Evolutionary conservation across 2,113 vertebrate genomes (phyloP).

Genomic region (Noturus placidus): DNA sequence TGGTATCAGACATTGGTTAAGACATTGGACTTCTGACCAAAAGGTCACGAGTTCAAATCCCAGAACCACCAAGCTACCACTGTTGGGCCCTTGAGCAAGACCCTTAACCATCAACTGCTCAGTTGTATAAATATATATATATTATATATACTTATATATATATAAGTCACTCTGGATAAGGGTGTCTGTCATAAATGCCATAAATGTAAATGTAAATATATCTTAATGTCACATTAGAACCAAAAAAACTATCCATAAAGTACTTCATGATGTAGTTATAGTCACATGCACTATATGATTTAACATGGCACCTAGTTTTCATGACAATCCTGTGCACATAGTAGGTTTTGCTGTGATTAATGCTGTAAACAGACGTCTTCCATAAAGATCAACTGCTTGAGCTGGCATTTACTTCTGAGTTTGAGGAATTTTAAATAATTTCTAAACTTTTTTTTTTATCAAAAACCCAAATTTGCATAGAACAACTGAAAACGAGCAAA

Average conservation of each 20-base stretch:
- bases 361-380: background rate
- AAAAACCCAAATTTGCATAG: background rate
- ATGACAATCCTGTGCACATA: background rate
- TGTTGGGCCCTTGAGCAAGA: too few relatives aligned
- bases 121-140: background rate
- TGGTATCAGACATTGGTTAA: too few relatives aligned
- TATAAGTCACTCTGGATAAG: too few relatives aligned
- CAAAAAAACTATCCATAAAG: background rate
- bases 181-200: too few relatives aligned
- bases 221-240: background rate
- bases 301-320: background rate
- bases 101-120: too few relatives aligned
- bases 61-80: too few relatives aligned
- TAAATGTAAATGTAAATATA: background rate
- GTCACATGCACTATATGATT: background rate
- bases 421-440: background rate
- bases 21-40: too few relatives aligned
- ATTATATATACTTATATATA: too few relatives aligned
- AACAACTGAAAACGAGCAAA: background rate
- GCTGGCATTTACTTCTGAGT: background rate
- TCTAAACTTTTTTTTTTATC: background rate
- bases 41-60: too few relatives aligned
- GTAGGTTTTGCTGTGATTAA: background rate
- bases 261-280: background rate
- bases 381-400: background rate